phyloP scores from a whole-genome alignment of 2,113 vertebrate species.

The Spilogale gracilis region DNA sequence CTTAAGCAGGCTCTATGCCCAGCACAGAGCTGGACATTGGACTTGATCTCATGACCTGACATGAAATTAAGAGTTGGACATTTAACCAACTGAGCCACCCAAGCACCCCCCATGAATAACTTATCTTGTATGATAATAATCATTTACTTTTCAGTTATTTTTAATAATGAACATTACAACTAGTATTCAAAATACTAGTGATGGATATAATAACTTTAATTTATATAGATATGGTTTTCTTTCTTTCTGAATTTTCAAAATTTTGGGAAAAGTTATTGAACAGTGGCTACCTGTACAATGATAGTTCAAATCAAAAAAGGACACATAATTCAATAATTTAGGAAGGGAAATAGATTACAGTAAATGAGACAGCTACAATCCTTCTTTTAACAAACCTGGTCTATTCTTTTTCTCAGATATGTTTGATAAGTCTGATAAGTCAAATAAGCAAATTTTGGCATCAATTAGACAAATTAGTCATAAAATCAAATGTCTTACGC shows the following conservation, averaged over 20 bases:
- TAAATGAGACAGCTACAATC: background rate
- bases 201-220: background rate
- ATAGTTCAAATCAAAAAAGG: background rate
- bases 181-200: conserved; percentile 1
- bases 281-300: background rate
- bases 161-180: background rate
- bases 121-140: background rate
- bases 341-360: background rate
- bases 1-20: background rate
- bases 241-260: background rate
- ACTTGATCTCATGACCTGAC: background rate
- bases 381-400: background rate
- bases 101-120: background rate
- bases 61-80: background rate
- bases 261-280: background rate
- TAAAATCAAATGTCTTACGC: background rate
- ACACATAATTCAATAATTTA: background rate
- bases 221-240: background rate
- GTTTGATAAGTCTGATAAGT: background rate
- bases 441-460: background rate
- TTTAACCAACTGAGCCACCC: background rate
- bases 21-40: background rate
- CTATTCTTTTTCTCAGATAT: background rate
- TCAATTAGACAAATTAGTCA: background rate
- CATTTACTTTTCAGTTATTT: background rate